These are phyloP conservation scores for Cynodonichthys magdalenae DNA, from an alignment of 2,797 vertebrate genomes.

Conservation along the genomic window DNA sequence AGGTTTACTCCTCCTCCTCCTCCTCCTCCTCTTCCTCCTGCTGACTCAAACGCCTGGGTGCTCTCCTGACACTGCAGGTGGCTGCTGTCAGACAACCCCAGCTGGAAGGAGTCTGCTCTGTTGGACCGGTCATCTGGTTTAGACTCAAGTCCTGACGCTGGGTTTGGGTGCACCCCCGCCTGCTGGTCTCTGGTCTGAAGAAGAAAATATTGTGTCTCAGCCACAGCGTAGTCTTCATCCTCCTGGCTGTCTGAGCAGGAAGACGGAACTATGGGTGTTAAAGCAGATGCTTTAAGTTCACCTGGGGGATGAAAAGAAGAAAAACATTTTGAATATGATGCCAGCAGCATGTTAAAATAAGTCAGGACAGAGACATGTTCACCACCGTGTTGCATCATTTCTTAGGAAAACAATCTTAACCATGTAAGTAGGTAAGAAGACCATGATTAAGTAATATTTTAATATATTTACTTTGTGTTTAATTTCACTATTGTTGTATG, in stretches of 20 bases:
- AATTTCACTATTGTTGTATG: too few relatives aligned
- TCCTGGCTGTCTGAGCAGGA: constrained; percentile 61
- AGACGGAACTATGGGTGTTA: constrained; percentile 20
- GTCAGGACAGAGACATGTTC: too few relatives aligned
- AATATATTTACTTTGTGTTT: too few relatives aligned
- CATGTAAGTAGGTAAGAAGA: too few relatives aligned
- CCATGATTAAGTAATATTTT: too few relatives aligned
- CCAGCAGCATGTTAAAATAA: background rate
- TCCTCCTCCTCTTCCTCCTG: background rate
- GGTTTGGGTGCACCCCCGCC: constrained; percentile 24
- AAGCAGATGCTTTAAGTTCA: constrained; percentile 1
- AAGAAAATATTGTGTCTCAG: constrained; percentile 82
- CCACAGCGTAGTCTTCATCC: constrained; percentile 70
- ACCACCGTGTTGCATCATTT: background rate
- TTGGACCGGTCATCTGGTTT: constrained; percentile 25
- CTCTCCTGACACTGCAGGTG: constrained; percentile 46
- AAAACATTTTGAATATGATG: background rate
- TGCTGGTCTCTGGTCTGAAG: constrained; percentile 25
- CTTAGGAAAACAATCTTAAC: too few relatives aligned
- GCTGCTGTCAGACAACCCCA: constrained; percentile 66
- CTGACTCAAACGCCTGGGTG: constrained; percentile 59
- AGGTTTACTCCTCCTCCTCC: constrained; percentile 26
- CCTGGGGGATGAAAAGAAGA: constrained; percentile 26
- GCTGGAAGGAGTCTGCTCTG: constrained; percentile 52
- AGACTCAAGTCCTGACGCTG: constrained; percentile 24